Evolutionary conservation across 2,797 vertebrate species (phyloP).

Genomic region (Gymnocypris eckloni): DNA sequence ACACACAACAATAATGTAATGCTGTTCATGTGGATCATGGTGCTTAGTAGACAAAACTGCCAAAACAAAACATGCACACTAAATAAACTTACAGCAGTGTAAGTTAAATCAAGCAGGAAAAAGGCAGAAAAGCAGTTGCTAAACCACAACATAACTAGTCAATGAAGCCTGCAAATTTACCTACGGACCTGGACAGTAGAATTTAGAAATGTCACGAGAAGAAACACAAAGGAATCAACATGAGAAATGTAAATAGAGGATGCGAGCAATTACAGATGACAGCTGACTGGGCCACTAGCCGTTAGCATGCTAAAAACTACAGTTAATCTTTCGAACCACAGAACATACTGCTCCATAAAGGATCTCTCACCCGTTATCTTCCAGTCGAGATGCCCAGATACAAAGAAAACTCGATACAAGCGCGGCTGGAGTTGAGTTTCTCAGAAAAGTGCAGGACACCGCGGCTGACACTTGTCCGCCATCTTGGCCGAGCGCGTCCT

Average conservation of each 20-base stretch:
- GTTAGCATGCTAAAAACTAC: conserved; percentile 48
- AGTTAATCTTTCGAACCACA: conserved; percentile 30
- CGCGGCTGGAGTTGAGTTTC: conserved; percentile 61
- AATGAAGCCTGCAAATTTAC: not conserved
- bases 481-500: conserved; percentile 84
- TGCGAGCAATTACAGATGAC: conserved; percentile 28
- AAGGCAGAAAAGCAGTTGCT: not conserved
- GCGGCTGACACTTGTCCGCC: conserved; percentile 79
- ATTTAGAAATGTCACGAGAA: not conserved
- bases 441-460: conserved; percentile 77
- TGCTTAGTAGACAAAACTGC: not conserved
- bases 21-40: not conserved
- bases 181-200: too few relatives aligned
- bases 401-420: conserved; percentile 58
- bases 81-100: conserved; percentile 3
- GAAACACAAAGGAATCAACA: not conserved
- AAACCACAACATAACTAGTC: not conserved
- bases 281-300: conserved; percentile 49
- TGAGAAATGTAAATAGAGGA: conserved; percentile 12
- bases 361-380: conserved; percentile 34
- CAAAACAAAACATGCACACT: conserved; percentile 17
- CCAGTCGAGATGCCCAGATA: conserved; percentile 52
- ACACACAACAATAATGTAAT: not conserved
- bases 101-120: not conserved
- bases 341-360: not conserved